Evolutionary conservation across 2,888 invertebrate species (phyloP).

Genomic region (Lasioglossum marginatum): DNA sequence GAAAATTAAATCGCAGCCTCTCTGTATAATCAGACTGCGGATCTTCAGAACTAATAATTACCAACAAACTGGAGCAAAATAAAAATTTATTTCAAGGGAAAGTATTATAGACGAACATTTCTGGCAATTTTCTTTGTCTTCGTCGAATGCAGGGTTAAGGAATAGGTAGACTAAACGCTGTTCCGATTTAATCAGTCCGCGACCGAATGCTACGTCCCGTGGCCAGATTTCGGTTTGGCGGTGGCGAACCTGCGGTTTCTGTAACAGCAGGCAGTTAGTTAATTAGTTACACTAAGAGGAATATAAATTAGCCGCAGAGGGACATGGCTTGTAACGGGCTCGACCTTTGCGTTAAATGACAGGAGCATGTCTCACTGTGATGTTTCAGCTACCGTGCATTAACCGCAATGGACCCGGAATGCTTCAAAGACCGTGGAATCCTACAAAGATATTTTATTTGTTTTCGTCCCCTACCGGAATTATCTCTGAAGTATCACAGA

Average conservation of each 20-base stretch:
- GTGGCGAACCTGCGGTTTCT: slow-evolving; percentile 36
- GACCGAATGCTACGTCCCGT: slow-evolving; percentile 2
- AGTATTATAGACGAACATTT: neutral
- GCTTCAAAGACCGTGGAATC: neutral
- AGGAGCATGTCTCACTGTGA: neutral
- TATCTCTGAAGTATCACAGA: neutral
- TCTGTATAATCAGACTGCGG: neutral
- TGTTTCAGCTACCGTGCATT: neutral
- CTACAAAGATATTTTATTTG: neutral
- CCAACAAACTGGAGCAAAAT: too few species aligned
- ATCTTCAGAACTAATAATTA: too few species aligned
- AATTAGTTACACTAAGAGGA: slow-evolving; percentile 60
- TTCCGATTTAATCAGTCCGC: slow-evolving; percentile 18
- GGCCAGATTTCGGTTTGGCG: slow-evolving; percentile 40
- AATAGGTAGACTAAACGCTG: neutral
- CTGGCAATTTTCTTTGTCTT: neutral
- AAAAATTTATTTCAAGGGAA: too few species aligned
- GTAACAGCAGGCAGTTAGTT: slow-evolving; percentile 44
- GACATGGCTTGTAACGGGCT: neutral
- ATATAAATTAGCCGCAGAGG: slow-evolving; percentile 47
- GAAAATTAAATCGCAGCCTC: neutral
- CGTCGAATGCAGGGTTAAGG: neutral
- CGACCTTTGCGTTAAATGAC: neutral
- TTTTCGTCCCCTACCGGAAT: neutral
- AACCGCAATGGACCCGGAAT: neutral